phyloP scores from a whole-genome alignment of 2,888 invertebrate genomes.

The Ischnura elegans region DNA sequence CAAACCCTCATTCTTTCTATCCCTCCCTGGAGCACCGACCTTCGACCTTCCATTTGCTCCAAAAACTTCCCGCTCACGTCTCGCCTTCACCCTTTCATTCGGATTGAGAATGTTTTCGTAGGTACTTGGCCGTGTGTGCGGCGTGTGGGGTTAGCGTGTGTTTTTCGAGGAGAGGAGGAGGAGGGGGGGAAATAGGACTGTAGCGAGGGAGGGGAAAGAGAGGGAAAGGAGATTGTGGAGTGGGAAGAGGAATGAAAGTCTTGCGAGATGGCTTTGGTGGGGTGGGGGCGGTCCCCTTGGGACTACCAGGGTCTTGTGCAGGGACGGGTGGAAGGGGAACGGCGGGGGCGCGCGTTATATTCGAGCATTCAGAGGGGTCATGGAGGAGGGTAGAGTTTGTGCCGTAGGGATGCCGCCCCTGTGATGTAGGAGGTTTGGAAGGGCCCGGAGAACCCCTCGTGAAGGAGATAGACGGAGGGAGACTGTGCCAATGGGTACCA shows the following conservation, averaged over 20 bases:
- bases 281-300: background rate
- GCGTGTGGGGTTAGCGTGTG: background rate
- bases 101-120: conserved; percentile 45
- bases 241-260: background rate
- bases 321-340: background rate
- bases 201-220: background rate
- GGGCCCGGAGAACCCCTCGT: background rate
- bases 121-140: background rate
- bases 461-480: no score
- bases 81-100: background rate
- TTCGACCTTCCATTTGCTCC: background rate
- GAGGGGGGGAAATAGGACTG: background rate
- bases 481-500: background rate
- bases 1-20: background rate
- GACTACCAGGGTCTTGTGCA: background rate
- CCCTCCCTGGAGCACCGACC: background rate
- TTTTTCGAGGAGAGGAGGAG: no score
- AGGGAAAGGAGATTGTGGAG: background rate
- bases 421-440: background rate
- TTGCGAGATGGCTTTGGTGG: background rate
- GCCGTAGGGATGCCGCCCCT: background rate
- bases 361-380: background rate
- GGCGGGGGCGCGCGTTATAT: background rate
- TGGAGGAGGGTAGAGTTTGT: background rate
- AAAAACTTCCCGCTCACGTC: background rate